A percentile compares a stretch with the other conserved stretches of the same genome.
These are phyloP conservation scores for Lathronympha strigana DNA, from an alignment of 2,888 invertebrate species.

Conservation along the genomic window DNA sequence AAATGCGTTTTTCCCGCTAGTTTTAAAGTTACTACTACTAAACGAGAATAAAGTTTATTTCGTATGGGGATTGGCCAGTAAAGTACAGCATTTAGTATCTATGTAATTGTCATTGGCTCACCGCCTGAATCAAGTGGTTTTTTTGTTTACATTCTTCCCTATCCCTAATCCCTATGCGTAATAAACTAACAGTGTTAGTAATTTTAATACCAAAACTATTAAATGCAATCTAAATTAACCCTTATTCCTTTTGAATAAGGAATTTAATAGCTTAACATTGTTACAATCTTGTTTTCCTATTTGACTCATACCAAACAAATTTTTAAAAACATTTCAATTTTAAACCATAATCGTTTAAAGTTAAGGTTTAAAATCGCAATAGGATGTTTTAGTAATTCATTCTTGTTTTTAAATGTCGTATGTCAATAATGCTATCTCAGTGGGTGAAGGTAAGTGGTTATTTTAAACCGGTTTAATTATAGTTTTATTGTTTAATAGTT, in stretches of 20 bases:
- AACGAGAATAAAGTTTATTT: too few relatives aligned
- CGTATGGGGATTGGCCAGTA: too few relatives aligned
- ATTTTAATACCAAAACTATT: too few relatives aligned
- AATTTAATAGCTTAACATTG: neutral
- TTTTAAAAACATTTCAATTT: neutral
- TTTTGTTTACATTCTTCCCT: too few relatives aligned
- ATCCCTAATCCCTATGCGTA: too few relatives aligned
- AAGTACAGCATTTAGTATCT: too few relatives aligned
- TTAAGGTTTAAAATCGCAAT: neutral
- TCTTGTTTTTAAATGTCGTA: neutral
- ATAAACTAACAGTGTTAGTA: too few relatives aligned
- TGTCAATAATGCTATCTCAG: conserved; percentile 27
- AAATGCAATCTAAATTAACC: too few relatives aligned
- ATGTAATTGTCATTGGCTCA: too few relatives aligned
- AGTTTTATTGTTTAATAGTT: conserved; percentile 19
- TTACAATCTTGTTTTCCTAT: neutral
- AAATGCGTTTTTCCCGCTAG: too few relatives aligned
- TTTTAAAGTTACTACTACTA: too few relatives aligned
- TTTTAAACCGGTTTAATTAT: conserved; percentile 23
- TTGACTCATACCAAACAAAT: neutral
- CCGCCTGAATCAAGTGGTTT: too few relatives aligned
- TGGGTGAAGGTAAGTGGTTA: conserved; percentile 30
- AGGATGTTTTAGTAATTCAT: neutral
- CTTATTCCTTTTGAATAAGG: neutral
- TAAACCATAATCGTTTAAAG: neutral